Evolutionary conservation across 2,888 invertebrate species (phyloP).

Genomic region (Rhagium mordax): DNA sequence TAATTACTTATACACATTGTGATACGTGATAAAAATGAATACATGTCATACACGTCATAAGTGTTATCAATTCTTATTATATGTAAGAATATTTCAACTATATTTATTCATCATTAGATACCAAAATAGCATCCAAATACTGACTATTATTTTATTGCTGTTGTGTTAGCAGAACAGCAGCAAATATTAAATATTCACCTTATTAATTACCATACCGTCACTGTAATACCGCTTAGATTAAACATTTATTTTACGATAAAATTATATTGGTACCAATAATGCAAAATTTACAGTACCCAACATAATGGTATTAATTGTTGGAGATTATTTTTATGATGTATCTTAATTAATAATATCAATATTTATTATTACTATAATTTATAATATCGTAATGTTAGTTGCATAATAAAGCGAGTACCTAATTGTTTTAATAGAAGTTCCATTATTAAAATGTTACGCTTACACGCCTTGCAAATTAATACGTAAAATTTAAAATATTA

Average conservation of each 20-base stretch:
- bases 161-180: background rate
- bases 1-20: constrained; percentile 10
- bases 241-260: constrained; percentile 24
- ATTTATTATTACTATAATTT: constrained; percentile 10
- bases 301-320: background rate
- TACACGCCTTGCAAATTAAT: background rate
- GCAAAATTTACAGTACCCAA: background rate
- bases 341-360: constrained; percentile 16
- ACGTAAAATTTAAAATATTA: too few species aligned
- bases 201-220: background rate
- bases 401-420: background rate
- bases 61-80: constrained; percentile 21
- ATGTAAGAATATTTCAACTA: constrained; percentile 4
- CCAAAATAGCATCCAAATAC: background rate
- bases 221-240: constrained; percentile 14
- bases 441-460: background rate
- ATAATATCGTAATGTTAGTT: background rate
- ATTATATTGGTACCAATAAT: constrained; percentile 19
- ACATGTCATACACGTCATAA: constrained; percentile 26
- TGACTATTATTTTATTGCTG: background rate
- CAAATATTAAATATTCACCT: constrained; percentile 11
- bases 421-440: background rate
- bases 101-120: background rate
- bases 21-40: constrained; percentile 6
- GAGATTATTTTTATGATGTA: constrained; percentile 20